Evolutionary conservation across 2,113 vertebrate species (phyloP), one percentile per base, ranked within the genome.

Genomic region (Electrona antarctica): DNA sequence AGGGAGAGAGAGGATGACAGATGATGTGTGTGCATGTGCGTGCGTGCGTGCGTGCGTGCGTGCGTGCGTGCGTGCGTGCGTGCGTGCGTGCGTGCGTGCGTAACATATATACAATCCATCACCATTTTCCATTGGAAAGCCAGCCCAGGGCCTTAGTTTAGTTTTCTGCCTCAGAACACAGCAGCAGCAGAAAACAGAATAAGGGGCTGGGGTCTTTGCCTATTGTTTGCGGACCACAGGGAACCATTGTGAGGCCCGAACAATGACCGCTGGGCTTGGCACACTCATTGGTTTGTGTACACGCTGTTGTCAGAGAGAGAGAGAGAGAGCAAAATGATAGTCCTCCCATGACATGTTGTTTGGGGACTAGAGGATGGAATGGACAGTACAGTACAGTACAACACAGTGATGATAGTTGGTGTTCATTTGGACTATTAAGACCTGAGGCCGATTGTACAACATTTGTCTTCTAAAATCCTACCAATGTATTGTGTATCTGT

Each of bases 241-340:
- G 87, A 89, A 82, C 87, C 83, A 89, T 93, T 92, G 89, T 92
- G 73, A 69, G 10, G 59, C 60, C 33, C 74, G 85, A 83, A 92
- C 91, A 93, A 92, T 91, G 21, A 21, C 21, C 21, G 60, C 85
- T 87, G 83, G 79, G 79, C 81, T 80, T 91, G 90, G 90, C 89
- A 90, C 88, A 84, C 78, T 82, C 80, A 78, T 57, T 76, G 56
- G 64, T n/a, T 74, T 60, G 45, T 59, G 57, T 64, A 21, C 52
- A 56, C 33, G 33, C 14, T 61, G 47, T 21, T 6, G 13, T 41
- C 4, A 52, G 13, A 52, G 50, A 52, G 9, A 41, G 33, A 41
- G 50, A 52, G 50, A 11, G 50, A 41, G 48, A 6, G 21, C n/a
- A 6, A 41, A 74, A 59, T 79, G 67, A 79, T 80, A 80, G 71